phyloP scores from a whole-genome alignment of 2,888 invertebrate genomes.

The Chelonus formosanus region DNA sequence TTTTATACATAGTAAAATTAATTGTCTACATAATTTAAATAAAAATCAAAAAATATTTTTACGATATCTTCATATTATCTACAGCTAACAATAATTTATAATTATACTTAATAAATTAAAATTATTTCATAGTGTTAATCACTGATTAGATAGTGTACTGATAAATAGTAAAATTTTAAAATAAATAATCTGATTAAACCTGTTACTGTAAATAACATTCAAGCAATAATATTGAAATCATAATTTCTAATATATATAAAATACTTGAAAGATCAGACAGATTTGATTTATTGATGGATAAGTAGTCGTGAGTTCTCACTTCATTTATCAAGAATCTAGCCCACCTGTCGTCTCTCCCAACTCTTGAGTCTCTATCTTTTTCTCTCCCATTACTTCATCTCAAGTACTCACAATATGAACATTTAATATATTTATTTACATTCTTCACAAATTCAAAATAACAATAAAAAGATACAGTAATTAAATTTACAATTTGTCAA shows the following conservation, averaged over 20 bases:
- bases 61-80: no score
- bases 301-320: conserved; percentile 55
- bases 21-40: no score
- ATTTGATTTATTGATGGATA: conserved; percentile 56
- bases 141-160: no score
- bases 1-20: no score
- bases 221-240: not conserved
- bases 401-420: not conserved
- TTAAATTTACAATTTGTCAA: no score
- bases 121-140: no score
- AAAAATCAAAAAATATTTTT: no score
- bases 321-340: conserved; percentile 53
- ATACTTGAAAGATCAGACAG: conserved; percentile 43
- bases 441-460: not conserved
- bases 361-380: not conserved
- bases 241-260: conserved; percentile 17
- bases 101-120: no score
- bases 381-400: no score
- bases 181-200: not conserved
- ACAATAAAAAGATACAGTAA: not conserved
- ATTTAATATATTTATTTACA: not conserved
- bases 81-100: no score
- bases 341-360: conserved; percentile 47
- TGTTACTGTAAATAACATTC: conserved; percentile 4
- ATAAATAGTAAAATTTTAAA: no score